Base-by-base conservation (phyloP, 2,113 vertebrate genomes). In the Mormoops blainvillei region DNA sequence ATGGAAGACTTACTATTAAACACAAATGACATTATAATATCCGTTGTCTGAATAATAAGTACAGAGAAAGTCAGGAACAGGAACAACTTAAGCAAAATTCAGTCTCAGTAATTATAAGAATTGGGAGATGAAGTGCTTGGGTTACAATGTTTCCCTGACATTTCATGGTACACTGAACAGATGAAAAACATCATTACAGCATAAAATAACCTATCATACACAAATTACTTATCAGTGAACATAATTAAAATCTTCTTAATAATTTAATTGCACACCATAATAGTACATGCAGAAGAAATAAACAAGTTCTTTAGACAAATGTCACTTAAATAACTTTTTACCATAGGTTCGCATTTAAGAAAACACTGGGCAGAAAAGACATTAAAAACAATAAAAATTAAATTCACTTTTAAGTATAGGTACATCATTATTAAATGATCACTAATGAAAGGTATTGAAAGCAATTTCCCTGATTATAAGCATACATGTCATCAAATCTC, bases 1-100 rank as follows among this genome's bases (percentile, higher is more conserved):
- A 71, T 87, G 76, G 71, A 94, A 97, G 87, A 85, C 43, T 97
- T 83, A 61, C 77, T 78, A 38, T 97, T 98, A 97, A 96, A 85
- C 94, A 94, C 73, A 95, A 97, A 96, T 94, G 82, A 97, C 98
- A 98, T 96, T 92, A 93, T 96, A 98, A 97, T 96, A 93, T 97
- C 97, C 74, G 58, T 43, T 94, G 89, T 3, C 91, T 92, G 33
- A 97, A 89, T 91, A 86, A 93, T 96, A 97, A 97, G 95, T 89
- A 90, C 80, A 93, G 77, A 92, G 89, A 91, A 98, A 95, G 52
- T 93, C 52, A 88, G 95, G 48, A 93, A 94, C 48, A 88, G 95
- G 50, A 93, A 94, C 10, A 97, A 94, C 48, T 71, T 33, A 87
- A 97, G 14, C n/a, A 78, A 95, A 65, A 93, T 95, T 97, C 45